phyloP scores from a whole-genome alignment of 2,888 invertebrate species.

The Lasius platythorax region DNA sequence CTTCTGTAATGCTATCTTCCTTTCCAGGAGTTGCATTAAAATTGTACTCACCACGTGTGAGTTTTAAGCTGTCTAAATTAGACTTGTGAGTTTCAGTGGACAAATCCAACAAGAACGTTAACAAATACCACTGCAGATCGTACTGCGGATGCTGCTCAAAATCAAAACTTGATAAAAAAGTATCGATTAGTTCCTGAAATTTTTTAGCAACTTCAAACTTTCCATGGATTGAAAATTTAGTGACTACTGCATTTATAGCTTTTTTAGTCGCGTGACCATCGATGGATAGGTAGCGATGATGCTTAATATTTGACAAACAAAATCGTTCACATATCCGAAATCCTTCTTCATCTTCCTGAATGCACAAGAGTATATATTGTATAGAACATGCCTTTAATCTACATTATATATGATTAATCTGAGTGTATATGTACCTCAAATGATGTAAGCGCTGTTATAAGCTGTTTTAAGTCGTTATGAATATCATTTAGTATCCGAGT shows the following conservation, averaged over 20 bases:
- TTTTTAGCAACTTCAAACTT: conserved; percentile 85
- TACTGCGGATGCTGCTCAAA: conserved; percentile 84
- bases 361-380: conserved; percentile 28
- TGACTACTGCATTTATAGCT: conserved; percentile 85
- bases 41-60: conserved; percentile 71
- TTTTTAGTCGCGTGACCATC: conserved; percentile 86
- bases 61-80: conserved; percentile 74
- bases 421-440: conserved; percentile 79
- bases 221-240: conserved; percentile 86
- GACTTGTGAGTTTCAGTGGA: conserved; percentile 82
- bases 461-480: conserved; percentile 81
- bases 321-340: conserved; percentile 85
- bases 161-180: conserved; percentile 81
- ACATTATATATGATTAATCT: neutral
- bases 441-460: conserved; percentile 81
- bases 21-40: conserved; percentile 69
- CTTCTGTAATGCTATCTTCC: conserved; percentile 82
- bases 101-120: conserved; percentile 86
- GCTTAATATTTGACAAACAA: conserved; percentile 85
- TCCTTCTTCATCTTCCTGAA: conserved; percentile 83
- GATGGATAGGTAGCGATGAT: conserved; percentile 86
- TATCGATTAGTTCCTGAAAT: conserved; percentile 83
- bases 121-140: conserved; percentile 87
- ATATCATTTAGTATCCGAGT: conserved; percentile 81
- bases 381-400: neutral